Conservation (phyloP, 92 coral and sea anemone species). For the Epizoanthus stellaris region DNA sequence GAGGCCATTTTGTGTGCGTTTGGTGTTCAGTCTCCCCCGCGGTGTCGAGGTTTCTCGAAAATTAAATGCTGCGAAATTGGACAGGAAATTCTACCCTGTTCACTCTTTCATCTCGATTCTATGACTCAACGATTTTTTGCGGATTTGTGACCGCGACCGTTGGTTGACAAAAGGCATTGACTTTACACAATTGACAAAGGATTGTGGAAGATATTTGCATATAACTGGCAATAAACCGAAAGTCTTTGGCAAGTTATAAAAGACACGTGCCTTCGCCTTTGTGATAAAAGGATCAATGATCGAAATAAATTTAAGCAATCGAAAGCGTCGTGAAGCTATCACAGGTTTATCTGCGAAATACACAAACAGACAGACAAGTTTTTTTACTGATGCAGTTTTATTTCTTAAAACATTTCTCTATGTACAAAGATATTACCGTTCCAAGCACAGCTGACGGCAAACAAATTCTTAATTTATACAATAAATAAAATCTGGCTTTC, state of each 20-base stretch:
- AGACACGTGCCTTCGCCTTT: constrained; percentile 41
- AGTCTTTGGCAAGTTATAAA: constrained; percentile 15
- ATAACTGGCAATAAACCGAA: constrained; percentile 29
- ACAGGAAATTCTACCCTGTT: too few relatives aligned
- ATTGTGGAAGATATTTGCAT: constrained; percentile 22
- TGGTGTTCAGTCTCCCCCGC: too few relatives aligned
- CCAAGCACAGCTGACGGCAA: constrained; percentile 18
- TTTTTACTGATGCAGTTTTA: not conserved
- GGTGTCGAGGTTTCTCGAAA: too few relatives aligned
- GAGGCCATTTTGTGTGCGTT: not conserved
- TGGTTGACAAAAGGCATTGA: constrained; percentile 9
- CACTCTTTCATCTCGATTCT: not conserved
- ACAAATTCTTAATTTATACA: constrained; percentile 39
- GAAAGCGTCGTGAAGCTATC: not conserved
- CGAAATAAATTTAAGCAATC: not conserved
- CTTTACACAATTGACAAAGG: constrained; percentile 28
- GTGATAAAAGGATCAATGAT: not conserved
- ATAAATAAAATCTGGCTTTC: constrained; percentile 49
- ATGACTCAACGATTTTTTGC: constrained; percentile 9
- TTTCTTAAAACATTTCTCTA: constrained; percentile 14
- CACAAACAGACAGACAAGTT: not conserved
- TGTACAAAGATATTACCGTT: constrained; percentile 19
- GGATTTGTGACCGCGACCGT: not conserved
- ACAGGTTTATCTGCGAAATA: not conserved
- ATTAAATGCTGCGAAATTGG: too few relatives aligned